A percentile compares a stretch with the other conserved stretches of the same genome.
phyloP scores from a whole-genome alignment of 2,797 vertebrate genomes.

The Coccyzus lansbergi region DNA sequence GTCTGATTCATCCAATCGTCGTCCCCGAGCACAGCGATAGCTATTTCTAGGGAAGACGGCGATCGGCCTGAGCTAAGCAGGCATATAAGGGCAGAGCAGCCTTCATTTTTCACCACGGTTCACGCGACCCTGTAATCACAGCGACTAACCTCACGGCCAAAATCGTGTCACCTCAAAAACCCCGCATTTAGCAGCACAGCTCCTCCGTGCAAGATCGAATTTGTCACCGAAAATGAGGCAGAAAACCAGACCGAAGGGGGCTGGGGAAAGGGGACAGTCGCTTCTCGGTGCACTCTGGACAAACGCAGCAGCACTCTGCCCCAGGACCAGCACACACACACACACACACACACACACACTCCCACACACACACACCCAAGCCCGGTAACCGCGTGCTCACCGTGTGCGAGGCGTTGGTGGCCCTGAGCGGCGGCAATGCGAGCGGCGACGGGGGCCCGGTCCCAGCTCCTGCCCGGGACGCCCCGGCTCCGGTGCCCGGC shows the following conservation, averaged over 20 bases:
- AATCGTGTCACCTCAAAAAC: slow-evolving; percentile 25
- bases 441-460: slow-evolving; percentile 83
- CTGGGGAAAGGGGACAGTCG: background rate
- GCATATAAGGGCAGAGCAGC: background rate
- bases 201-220: background rate
- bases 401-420: slow-evolving; percentile 83
- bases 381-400: slow-evolving; percentile 69
- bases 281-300: background rate
- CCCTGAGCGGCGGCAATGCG: slow-evolving; percentile 86
- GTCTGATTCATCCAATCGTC: background rate
- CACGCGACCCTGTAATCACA: background rate
- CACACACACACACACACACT: too few species aligned
- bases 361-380: too few species aligned
- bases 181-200: background rate
- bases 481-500: slow-evolving; percentile 78
- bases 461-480: slow-evolving; percentile 80
- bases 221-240: slow-evolving; percentile 19
- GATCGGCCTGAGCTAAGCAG: background rate
- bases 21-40: background rate
- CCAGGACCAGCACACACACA: background rate
- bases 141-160: slow-evolving; percentile 3
- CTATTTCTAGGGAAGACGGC: slow-evolving; percentile 10
- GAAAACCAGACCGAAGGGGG: background rate
- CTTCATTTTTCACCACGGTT: background rate
- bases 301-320: too few species aligned